Evolutionary conservation across 2,888 invertebrate genomes (phyloP).

Genomic region (Netelia fuscicornis): DNA sequence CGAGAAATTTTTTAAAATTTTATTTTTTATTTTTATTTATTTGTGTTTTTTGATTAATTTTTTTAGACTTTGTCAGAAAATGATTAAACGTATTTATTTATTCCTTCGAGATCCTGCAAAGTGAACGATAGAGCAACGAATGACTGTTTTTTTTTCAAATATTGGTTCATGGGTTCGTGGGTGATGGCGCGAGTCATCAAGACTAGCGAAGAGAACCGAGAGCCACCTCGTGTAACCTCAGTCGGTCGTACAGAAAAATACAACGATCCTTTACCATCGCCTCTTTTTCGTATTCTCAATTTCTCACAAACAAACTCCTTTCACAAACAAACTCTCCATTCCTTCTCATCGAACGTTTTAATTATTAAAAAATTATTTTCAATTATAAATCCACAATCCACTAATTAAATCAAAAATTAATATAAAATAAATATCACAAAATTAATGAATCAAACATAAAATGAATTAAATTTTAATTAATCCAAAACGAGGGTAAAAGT

Average conservation of each 20-base stretch:
- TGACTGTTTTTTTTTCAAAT: not conserved
- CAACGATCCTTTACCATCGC: constrained; percentile 6
- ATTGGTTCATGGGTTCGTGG: constrained; percentile 20
- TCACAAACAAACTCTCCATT: not conserved
- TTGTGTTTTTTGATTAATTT: too few species aligned
- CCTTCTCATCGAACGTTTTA: too few species aligned
- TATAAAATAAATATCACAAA: too few species aligned
- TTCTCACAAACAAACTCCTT: not conserved
- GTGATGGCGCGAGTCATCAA: constrained; percentile 61
- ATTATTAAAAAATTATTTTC: too few species aligned
- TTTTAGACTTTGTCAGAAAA: too few species aligned
- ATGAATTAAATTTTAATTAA: not conserved
- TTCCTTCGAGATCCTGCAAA: not conserved
- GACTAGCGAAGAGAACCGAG: not conserved
- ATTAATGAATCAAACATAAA: not conserved
- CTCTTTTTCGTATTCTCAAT: not conserved
- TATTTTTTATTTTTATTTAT: too few species aligned
- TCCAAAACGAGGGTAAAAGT: not conserved
- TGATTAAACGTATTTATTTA: too few species aligned
- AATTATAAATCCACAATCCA: too few species aligned
- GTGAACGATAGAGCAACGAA: not conserved
- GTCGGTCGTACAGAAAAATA: constrained; percentile 61
- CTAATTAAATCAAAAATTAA: too few species aligned
- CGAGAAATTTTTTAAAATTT: too few species aligned
- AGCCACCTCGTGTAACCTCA: constrained; percentile 30